phyloP scores from a whole-genome alignment of 1,140 invertebrate genomes.

The Drosophila mauritiana region DNA sequence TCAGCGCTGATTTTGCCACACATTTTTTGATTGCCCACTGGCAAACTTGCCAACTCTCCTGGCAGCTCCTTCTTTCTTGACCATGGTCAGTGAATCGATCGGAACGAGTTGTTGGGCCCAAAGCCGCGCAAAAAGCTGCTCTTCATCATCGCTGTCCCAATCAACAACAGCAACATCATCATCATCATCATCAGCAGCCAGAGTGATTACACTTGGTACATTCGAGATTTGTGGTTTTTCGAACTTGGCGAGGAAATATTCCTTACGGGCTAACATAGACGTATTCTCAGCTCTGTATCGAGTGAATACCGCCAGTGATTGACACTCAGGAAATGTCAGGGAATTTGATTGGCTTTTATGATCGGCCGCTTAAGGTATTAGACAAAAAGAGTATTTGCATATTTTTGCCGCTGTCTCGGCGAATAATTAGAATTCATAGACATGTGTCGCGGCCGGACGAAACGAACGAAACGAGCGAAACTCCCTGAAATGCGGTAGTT shows the following conservation, averaged over 20 bases:
- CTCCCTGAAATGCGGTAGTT: conserved; percentile 24
- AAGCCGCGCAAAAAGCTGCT: conserved; percentile 40
- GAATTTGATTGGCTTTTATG: conserved; percentile 79
- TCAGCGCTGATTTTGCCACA: conserved; percentile 77
- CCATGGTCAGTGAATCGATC: conserved; percentile 66
- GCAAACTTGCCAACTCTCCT: conserved; percentile 8
- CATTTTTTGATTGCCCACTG: conserved; percentile 75
- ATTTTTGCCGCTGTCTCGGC: conserved; percentile 58
- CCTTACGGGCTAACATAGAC: conserved; percentile 1
- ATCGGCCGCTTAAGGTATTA: conserved; percentile 64
- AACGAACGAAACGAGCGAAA: conserved; percentile 19
- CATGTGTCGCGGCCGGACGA: conserved; percentile 49
- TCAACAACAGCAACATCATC: conserved; percentile 6
- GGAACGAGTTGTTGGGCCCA: conserved; percentile 59
- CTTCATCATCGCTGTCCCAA: conserved; percentile 33
- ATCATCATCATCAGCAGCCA: conserved; percentile 11
- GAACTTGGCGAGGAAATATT: conserved; percentile 33
- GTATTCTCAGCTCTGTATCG: conserved; percentile 2
- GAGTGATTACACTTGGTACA: conserved; percentile 58
- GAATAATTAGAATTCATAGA: conserved; percentile 78
- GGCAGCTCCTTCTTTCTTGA: conserved; percentile 29
- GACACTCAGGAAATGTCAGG: conserved; percentile 80
- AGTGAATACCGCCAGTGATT: conserved; percentile 66
- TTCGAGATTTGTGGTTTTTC: conserved; percentile 54
- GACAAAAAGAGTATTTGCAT: conserved; percentile 73